A percentile compares a stretch with the other conserved stretches of the same genome.
Evolutionary conservation across 2,113 vertebrate species (phyloP).

Genomic region (Brachypteracias leptosomus): DNA sequence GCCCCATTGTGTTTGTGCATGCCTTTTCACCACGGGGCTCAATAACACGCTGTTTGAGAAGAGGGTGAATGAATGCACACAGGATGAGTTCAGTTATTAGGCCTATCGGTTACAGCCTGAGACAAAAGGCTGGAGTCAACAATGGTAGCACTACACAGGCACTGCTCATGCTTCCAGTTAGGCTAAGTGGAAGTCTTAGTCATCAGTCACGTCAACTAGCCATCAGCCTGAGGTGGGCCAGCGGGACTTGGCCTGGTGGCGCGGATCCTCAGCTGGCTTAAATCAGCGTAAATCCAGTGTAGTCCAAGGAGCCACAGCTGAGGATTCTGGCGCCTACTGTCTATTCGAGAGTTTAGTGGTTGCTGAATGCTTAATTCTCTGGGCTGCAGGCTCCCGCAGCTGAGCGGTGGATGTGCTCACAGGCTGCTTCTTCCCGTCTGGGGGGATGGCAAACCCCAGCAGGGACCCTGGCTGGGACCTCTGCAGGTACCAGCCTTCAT

Average conservation of each 20-base stretch:
- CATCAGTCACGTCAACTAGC: constrained; percentile 50
- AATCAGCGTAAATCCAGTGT: constrained; percentile 42
- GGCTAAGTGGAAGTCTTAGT: constrained; percentile 45
- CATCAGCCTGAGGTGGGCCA: constrained; percentile 50
- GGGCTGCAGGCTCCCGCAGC: constrained; percentile 8
- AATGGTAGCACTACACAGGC: constrained; percentile 47
- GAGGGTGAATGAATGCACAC: constrained; percentile 64
- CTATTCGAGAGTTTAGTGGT: constrained; percentile 55
- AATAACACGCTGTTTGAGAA: constrained; percentile 61
- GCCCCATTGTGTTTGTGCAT: constrained; percentile 69
- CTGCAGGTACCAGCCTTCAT: background rate
- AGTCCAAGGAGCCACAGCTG: constrained; percentile 57
- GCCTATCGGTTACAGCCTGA: constrained; percentile 44
- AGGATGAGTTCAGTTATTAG: constrained; percentile 45
- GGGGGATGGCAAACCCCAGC: background rate
- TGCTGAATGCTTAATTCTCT: constrained; percentile 20
- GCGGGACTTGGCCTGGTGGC: constrained; percentile 5
- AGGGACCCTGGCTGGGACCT: background rate
- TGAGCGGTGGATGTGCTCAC: background rate
- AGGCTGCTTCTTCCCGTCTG: background rate
- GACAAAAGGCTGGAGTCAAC: constrained; percentile 64
- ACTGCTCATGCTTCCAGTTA: constrained; percentile 43
- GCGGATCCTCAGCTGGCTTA: constrained; percentile 39
- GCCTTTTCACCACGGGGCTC: constrained; percentile 66
- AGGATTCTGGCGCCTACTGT: constrained; percentile 61